Conservation (phyloP, 2,113 vertebrate genomes). For the Alethe castanea region DNA sequence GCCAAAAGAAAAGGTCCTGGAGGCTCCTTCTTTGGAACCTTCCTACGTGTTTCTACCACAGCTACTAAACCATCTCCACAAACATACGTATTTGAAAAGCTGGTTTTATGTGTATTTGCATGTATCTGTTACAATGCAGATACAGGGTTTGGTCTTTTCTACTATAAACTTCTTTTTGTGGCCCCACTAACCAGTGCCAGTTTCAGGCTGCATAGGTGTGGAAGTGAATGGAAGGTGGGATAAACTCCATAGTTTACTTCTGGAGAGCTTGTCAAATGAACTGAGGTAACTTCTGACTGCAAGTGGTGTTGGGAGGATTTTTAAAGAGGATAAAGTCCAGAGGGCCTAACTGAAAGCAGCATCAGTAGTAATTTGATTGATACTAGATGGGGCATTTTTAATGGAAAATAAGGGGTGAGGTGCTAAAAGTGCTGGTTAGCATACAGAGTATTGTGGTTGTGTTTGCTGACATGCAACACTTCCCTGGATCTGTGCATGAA, state of each 20-base stretch:
- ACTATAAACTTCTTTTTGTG: accelerated
- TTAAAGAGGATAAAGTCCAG: background rate
- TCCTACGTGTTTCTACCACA: background rate
- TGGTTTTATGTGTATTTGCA: background rate
- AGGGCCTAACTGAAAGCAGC: background rate
- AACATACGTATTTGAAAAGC: background rate
- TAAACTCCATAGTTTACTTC: background rate
- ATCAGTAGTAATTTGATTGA: background rate
- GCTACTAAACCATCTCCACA: background rate
- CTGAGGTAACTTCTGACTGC: background rate
- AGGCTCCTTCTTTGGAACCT: background rate
- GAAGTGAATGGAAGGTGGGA: background rate
- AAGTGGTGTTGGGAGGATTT: background rate
- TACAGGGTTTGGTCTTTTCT: background rate
- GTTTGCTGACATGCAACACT: background rate
- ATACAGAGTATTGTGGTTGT: background rate
- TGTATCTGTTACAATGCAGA: background rate
- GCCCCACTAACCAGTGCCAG: accelerated
- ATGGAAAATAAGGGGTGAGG: background rate
- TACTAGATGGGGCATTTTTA: background rate
- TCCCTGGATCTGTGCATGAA: background rate
- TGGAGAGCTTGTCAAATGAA: background rate
- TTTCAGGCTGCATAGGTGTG: background rate
- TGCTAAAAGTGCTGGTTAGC: background rate
- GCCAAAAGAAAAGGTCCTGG: background rate